Evolutionary conservation across 2,888 invertebrate genomes (phyloP).

Genomic region (Hirtodrosophila trivittata): DNA sequence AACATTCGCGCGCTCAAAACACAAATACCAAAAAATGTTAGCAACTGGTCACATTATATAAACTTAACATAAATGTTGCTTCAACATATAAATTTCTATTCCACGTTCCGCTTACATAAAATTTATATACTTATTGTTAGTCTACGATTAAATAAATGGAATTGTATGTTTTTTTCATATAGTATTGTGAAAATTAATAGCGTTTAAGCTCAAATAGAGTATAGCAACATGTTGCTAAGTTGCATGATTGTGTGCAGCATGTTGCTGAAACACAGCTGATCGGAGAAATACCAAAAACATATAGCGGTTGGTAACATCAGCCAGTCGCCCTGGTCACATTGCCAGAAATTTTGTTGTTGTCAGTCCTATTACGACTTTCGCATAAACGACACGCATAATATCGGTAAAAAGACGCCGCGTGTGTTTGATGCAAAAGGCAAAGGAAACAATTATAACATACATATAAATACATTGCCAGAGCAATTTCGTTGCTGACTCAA

Average conservation of each 20-base stretch:
- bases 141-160: too few relatives aligned
- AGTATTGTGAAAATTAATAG: too few relatives aligned
- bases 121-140: too few relatives aligned
- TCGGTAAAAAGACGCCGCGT: slow-evolving; percentile 62
- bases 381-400: slow-evolving; percentile 61
- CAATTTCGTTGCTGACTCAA: slow-evolving; percentile 34
- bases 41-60: neutral
- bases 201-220: too few relatives aligned
- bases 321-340: slow-evolving; percentile 40
- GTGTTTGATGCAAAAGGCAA: slow-evolving; percentile 61
- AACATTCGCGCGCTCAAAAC: neutral
- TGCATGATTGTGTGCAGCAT: slow-evolving; percentile 26
- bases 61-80: too few relatives aligned
- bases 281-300: slow-evolving; percentile 27
- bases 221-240: neutral
- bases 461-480: slow-evolving; percentile 45
- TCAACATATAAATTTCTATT: too few relatives aligned
- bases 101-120: too few relatives aligned
- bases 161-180: too few relatives aligned
- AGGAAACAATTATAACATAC: slow-evolving; percentile 44
- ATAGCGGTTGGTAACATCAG: slow-evolving; percentile 26
- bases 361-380: slow-evolving; percentile 61
- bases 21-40: neutral
- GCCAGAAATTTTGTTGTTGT: slow-evolving; percentile 51
- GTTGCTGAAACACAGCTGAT: slow-evolving; percentile 48